These are phyloP conservation scores for Vannuccia rotundouncinata DNA, from an alignment of 2,888 invertebrate genomes.

Conservation along the genomic window DNA sequence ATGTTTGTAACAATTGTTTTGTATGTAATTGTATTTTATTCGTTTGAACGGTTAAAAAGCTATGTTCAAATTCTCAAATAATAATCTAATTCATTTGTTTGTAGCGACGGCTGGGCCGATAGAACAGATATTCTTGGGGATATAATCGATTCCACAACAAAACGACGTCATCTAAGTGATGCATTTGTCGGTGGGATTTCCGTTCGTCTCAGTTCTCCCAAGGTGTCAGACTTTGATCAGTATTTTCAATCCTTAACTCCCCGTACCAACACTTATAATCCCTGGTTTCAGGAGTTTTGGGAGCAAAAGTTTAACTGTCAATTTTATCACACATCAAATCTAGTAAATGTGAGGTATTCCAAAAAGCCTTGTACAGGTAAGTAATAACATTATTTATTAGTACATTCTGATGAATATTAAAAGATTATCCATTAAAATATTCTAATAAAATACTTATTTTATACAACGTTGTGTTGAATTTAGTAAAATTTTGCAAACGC, in stretches of 20 bases:
- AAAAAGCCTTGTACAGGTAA: slow-evolving; percentile 46
- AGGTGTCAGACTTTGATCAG: slow-evolving; percentile 59
- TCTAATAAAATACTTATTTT: too few relatives aligned
- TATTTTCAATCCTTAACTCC: slow-evolving; percentile 67
- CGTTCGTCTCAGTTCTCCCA: slow-evolving; percentile 68
- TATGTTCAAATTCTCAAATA: neutral
- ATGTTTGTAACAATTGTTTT: too few relatives aligned
- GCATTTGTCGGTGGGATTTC: slow-evolving; percentile 68
- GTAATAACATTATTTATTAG: neutral
- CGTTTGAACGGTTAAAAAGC: too few relatives aligned
- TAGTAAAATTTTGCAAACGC: too few relatives aligned
- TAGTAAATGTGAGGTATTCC: slow-evolving; percentile 39
- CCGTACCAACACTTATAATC: slow-evolving; percentile 64
- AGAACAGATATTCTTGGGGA: slow-evolving; percentile 66
- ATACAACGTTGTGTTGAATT: too few relatives aligned
- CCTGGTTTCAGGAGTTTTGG: slow-evolving; percentile 72
- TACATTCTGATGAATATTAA: too few relatives aligned
- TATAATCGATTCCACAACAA: slow-evolving; percentile 47
- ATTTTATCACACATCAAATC: neutral
- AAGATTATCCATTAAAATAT: too few relatives aligned
- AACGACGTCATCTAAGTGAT: slow-evolving; percentile 30
- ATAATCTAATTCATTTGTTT: slow-evolving; percentile 41
- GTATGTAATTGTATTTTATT: too few relatives aligned
- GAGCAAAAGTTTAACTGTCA: slow-evolving; percentile 66
- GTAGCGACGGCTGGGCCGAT: slow-evolving; percentile 71